Evolutionary conservation across 2,797 vertebrate genomes (phyloP), one percentile per base, ranked within the genome.

Genomic region (Otus scops): DNA sequence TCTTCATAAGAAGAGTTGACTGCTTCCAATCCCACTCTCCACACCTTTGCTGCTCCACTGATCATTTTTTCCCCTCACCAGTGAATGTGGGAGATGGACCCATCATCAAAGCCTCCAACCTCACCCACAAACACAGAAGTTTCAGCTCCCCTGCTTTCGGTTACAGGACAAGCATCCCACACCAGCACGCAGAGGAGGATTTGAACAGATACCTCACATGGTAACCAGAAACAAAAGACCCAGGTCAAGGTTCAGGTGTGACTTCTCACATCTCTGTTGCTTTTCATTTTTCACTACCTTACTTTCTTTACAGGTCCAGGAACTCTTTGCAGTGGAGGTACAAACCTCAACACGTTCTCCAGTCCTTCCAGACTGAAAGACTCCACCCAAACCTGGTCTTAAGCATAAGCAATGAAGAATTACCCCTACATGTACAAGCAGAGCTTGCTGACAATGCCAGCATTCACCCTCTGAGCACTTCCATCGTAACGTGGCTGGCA

Each of bases 11-110:
- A 65, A 53, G 69, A 63, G 8, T 0, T 27, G 5, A 60, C 41
- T 70, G 36, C 1, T 11, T 23, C 54, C 60, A 38, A 86, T 65
- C 32, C 36, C n/a, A 67, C 26, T 38, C 89, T 64, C 36, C 10
- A 60, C 32, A 51, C 28, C 23, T 69, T 50, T 22, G 8, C 14
- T 73, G 14, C 17, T 70, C 36, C 32, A 39, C 19, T 41, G 39
- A 85, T 51, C 14, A 4, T 36, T 67, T 56, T 54, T 68, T 6
- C 26, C 34, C 43, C 65, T 84, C 38, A n/a, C 11, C 48, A 68
- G 30, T 7, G 23, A 92, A 41, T 0, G 2, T 0, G 2, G 26
- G 32, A 45, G 30, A 68, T 10, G 4, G 69, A 43, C 6, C 2
- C 7, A 28, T 9, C 65, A 34, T 7, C 48, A 79, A 87, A 89